These are phyloP conservation scores for Ianthella basta DNA, from an alignment of 37 sponge, comb jelly and placozoan species.

Conservation along the genomic window DNA sequence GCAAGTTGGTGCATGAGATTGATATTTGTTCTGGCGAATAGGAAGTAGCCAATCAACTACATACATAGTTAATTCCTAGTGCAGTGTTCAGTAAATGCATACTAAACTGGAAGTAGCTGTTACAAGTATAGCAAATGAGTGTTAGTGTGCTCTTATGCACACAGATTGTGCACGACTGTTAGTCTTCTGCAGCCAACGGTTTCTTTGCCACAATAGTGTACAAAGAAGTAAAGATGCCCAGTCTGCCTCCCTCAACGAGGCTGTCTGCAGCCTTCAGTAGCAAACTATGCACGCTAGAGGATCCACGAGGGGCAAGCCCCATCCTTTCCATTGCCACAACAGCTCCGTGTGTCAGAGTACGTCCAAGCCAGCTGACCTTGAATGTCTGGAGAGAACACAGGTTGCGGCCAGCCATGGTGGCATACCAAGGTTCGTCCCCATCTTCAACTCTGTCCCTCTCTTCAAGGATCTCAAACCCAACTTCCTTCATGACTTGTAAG, in stretches of 20 bases:
- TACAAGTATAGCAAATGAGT: too few species aligned
- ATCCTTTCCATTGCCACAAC: slow-evolving; percentile 54
- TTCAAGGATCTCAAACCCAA: slow-evolving; percentile 62
- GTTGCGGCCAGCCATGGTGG: slow-evolving; percentile 34
- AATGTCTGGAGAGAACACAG: slow-evolving; percentile 47
- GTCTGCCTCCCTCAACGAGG: slow-evolving; percentile 44
- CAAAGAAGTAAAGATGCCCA: slow-evolving; percentile 79
- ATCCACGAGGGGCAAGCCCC: slow-evolving; percentile 56
- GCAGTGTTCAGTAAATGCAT: too few species aligned
- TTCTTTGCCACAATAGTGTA: slow-evolving; percentile 58
- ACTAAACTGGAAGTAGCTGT: too few species aligned
- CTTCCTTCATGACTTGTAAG: slow-evolving; percentile 29
- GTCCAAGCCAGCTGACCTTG: slow-evolving; percentile 50
- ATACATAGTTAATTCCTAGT: too few species aligned
- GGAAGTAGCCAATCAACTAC: too few species aligned
- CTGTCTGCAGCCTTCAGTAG: slow-evolving; percentile 51
- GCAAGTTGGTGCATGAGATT: too few species aligned
- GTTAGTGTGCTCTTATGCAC: too few species aligned
- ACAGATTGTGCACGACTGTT: background rate
- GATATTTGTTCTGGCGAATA: too few species aligned
- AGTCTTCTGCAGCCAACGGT: slow-evolving; percentile 24
- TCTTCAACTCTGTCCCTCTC: slow-evolving; percentile 18
- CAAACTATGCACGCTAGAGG: slow-evolving; percentile 46
- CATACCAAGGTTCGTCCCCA: slow-evolving; percentile 62
- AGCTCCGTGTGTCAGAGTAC: slow-evolving; percentile 43